Conservation (phyloP, 2,888 invertebrate species). For the Aleiodes testaceus region DNA sequence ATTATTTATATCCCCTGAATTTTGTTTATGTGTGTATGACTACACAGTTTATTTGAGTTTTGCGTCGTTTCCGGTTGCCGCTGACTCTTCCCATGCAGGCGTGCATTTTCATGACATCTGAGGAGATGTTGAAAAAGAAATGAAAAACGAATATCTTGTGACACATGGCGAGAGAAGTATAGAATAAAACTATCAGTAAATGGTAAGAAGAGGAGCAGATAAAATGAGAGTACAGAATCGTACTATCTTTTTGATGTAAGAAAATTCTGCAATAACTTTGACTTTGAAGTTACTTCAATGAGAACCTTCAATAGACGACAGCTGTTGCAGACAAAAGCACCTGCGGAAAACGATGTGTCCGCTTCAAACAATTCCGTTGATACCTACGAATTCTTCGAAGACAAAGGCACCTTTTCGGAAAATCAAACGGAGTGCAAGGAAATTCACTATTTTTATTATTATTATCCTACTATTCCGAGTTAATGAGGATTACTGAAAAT, state of each 20-base stretch:
- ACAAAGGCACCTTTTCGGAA: conserved; percentile 19
- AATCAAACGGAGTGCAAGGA: not conserved
- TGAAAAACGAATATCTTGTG: conserved; percentile 9
- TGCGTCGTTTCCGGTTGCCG: conserved; percentile 19
- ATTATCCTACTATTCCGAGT: not conserved
- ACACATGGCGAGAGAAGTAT: conserved; percentile 14
- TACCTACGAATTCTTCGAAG: not conserved
- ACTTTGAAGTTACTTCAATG: conserved; percentile 17
- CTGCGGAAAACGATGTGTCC: conserved; percentile 17
- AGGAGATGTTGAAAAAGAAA: conserved; percentile 4
- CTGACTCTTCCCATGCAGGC: not conserved
- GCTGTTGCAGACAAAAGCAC: conserved; percentile 15
- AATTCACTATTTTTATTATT: not conserved
- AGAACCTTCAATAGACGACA: conserved; percentile 25
- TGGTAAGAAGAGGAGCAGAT: not conserved
- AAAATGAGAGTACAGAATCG: not conserved
- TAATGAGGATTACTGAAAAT: no score
- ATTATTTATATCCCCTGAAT: not conserved
- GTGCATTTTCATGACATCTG: conserved; percentile 26
- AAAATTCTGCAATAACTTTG: not conserved
- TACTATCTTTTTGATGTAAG: not conserved
- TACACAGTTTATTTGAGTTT: conserved; percentile 19
- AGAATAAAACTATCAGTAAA: not conserved
- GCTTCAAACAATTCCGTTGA: conserved; percentile 10
- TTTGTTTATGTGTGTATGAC: not conserved